Percentiles rank a stretch among this genome's conserved stretches.
phyloP scores from a whole-genome alignment of 1,140 invertebrate species.

The Papilio polytes region DNA sequence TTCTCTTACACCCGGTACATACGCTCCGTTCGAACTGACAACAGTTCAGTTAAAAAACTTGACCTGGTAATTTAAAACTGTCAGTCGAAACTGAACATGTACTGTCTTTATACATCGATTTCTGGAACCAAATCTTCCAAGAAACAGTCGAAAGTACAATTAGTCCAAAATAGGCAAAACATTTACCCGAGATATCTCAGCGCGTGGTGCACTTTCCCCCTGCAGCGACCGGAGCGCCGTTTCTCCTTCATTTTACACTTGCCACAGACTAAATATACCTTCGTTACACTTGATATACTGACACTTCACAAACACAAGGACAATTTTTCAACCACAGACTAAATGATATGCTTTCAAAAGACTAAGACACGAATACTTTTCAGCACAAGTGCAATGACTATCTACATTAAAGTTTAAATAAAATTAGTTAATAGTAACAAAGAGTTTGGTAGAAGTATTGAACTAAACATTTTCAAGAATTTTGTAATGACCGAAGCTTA shows the following conservation, averaged over 20 bases:
- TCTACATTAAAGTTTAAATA: neutral
- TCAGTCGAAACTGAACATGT: too few species aligned
- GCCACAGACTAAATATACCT: constrained; percentile 15
- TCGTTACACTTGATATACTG: neutral
- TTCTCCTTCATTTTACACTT: constrained; percentile 50
- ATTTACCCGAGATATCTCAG: constrained; percentile 65
- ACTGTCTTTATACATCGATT: neutral
- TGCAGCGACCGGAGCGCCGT: constrained; percentile 52
- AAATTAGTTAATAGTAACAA: too few species aligned
- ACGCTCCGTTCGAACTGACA: too few species aligned
- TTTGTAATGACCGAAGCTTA: neutral
- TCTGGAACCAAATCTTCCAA: neutral
- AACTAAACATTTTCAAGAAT: neutral
- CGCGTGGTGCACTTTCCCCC: constrained; percentile 66
- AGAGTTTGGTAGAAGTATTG: too few species aligned
- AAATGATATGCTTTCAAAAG: neutral
- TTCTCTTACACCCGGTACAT: too few species aligned
- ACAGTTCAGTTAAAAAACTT: too few species aligned
- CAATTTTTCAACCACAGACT: constrained; percentile 5
- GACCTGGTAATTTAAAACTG: too few species aligned
- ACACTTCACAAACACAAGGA: neutral
- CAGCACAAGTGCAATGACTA: neutral
- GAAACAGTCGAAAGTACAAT: constrained; percentile 4
- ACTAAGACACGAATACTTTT: neutral
- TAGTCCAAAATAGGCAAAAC: constrained; percentile 34